Conservation (phyloP, 1,140 invertebrate genomes). For the Drosophila mayri region DNA sequence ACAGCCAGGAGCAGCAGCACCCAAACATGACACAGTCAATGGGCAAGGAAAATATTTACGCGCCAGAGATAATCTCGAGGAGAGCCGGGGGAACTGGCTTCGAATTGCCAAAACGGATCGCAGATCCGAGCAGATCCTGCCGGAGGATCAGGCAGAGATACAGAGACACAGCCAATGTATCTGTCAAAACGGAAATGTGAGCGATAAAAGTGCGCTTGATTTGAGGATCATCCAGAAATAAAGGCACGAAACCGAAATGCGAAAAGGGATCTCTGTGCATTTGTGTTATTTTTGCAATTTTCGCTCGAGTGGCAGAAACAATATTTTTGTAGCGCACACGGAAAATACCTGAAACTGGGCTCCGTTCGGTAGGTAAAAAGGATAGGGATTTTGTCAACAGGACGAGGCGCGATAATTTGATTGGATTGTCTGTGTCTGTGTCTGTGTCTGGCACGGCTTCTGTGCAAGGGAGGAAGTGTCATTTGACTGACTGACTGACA, state of each 20-base stretch:
- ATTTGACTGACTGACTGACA: slow-evolving; percentile 76
- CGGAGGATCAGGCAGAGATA: slow-evolving; percentile 34
- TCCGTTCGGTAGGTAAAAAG: slow-evolving; percentile 29
- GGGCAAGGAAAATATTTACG: slow-evolving; percentile 83
- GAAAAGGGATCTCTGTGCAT: slow-evolving; percentile 47
- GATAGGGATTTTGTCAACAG: slow-evolving; percentile 63
- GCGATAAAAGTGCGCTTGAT: slow-evolving; percentile 80
- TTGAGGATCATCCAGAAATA: slow-evolving; percentile 77
- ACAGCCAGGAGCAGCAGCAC: slow-evolving; percentile 33
- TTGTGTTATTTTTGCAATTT: slow-evolving; percentile 55
- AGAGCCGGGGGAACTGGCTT: slow-evolving; percentile 53
- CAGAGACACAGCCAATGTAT: slow-evolving; percentile 69
- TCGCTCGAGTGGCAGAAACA: slow-evolving; percentile 72
- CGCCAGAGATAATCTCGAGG: slow-evolving; percentile 82
- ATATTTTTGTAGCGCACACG: slow-evolving; percentile 45
- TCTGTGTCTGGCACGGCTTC: slow-evolving; percentile 6
- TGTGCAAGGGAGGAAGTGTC: slow-evolving; percentile 54
- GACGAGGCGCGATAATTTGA: slow-evolving; percentile 84
- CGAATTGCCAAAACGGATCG: slow-evolving; percentile 62
- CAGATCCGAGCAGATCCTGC: slow-evolving; percentile 12
- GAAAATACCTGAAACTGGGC: slow-evolving; percentile 6
- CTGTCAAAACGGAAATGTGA: slow-evolving; percentile 82
- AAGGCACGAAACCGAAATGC: slow-evolving; percentile 21
- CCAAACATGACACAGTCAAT: slow-evolving; percentile 77
- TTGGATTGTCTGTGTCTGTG: slow-evolving; percentile 79